These are phyloP conservation scores for Ochropacha duplaris DNA, from an alignment of 2,888 invertebrate genomes.

Conservation along the genomic window DNA sequence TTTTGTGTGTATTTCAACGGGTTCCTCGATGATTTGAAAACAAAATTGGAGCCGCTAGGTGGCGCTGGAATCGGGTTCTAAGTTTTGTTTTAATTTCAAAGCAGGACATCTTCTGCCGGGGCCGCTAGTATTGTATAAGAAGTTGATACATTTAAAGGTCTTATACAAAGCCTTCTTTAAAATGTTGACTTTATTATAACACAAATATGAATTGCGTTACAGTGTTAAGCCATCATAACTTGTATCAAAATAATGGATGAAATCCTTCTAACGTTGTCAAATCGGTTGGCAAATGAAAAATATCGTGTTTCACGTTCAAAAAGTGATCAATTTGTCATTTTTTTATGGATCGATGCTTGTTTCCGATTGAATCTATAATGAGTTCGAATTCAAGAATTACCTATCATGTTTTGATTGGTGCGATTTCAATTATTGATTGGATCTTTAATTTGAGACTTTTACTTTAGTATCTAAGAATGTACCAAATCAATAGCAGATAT, in stretches of 20 bases:
- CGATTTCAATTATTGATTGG: slow-evolving; percentile 17
- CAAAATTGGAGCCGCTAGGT: too few species aligned
- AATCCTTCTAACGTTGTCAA: slow-evolving; percentile 39
- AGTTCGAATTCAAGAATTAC: slow-evolving; percentile 30
- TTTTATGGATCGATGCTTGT: slow-evolving; percentile 39
- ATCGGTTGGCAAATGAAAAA: slow-evolving; percentile 35
- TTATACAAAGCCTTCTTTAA: too few species aligned
- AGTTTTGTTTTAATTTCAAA: too few species aligned
- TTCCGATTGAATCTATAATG: slow-evolving; percentile 42
- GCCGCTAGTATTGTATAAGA: too few species aligned
- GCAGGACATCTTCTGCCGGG: too few species aligned
- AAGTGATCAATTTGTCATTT: slow-evolving; percentile 48
- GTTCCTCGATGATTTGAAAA: too few species aligned
- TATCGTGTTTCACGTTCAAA: slow-evolving; percentile 32
- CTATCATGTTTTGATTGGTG: slow-evolving; percentile 19
- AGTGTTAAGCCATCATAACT: neutral
- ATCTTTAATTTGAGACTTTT: slow-evolving; percentile 2
- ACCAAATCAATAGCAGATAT: too few species aligned
- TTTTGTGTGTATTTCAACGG: too few species aligned
- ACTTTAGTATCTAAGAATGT: neutral
- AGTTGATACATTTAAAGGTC: too few species aligned
- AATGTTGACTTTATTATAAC: too few species aligned
- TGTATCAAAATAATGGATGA: slow-evolving; percentile 12
- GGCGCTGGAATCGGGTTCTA: too few species aligned
- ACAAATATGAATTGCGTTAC: too few species aligned